Base-by-base conservation (phyloP, 2,113 vertebrate genomes). In the Perca flavescens region DNA sequence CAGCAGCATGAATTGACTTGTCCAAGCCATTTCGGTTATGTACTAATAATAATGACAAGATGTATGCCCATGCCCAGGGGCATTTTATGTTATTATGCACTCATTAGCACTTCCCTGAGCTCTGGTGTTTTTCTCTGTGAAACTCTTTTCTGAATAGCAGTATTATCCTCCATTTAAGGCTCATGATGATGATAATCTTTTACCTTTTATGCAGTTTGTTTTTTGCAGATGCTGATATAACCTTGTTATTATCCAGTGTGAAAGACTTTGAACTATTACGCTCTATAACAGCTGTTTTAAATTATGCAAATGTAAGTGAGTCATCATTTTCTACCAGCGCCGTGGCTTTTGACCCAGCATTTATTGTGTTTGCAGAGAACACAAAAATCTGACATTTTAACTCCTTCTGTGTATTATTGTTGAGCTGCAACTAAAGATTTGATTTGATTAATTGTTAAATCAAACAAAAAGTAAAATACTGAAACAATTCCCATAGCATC, bases 21-120 rank as follows among this genome's bases (percentile, higher is more conserved):
- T 64, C 54, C n/a, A 65, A 73, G 58, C 21, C 25, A 34, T 31
- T 75, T 76, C 2, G 1, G 69, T 87, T 77, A 76, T 74, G 79
- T 58, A 84, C 84, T 85, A 86, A 83, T 77, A 74, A 74, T 68
- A 80, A 83, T 77, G 17, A 56, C 65, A 71, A 75, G 68, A 82
- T 80, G 31, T 80, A 75, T 79, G 66, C 50, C 3, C 75, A 19
- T 77, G 86, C 77, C 87, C 7, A 1, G 53, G 66, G 80, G 25
- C 60, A 31, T 77, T 87, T 82, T 53, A 60, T 80, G 31, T 78
- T 64, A 89, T 86, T 67, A 76, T 83, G 75, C 46, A 34, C 58
- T 88, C 69, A 82, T 88, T 78, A 79, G 60, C 25, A 10, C 53
- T 68, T 63, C 21, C 15, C 71, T 65, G 15, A 74, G 68, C 47